These are phyloP conservation scores for Physella acuta DNA, from an alignment of 1,140 invertebrate species.

Conservation along the genomic window DNA sequence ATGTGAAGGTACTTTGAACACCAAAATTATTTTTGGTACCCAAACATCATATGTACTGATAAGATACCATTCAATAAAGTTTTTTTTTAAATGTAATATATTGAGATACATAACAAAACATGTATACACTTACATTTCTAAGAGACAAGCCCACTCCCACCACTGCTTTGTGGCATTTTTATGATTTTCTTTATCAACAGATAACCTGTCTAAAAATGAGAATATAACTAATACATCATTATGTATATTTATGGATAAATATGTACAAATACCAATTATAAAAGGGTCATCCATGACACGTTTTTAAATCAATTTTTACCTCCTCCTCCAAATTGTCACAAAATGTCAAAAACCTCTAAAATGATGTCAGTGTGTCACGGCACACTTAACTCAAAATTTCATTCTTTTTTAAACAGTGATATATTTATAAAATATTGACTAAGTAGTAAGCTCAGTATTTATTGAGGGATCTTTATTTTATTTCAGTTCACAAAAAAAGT, in stretches of 20 bases:
- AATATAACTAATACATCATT: not conserved
- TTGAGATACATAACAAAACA: not conserved
- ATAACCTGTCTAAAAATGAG: not conserved
- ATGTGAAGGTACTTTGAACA: not conserved
- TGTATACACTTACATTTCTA: constrained; percentile 2
- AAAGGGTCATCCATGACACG: too few species aligned
- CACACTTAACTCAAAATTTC: too few species aligned
- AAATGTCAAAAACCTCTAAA: too few species aligned
- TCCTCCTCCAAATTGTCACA: too few species aligned
- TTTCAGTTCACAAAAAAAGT: not conserved
- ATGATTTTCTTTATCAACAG: not conserved
- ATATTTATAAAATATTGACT: too few species aligned
- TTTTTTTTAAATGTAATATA: not conserved
- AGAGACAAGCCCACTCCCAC: constrained; percentile 17
- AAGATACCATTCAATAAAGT: not conserved
- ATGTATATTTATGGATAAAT: not conserved
- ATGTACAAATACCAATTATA: too few species aligned
- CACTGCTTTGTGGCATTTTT: not conserved
- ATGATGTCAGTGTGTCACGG: too few species aligned
- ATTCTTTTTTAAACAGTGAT: too few species aligned
- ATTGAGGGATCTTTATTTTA: too few species aligned
- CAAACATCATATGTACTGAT: not conserved
- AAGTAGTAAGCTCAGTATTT: too few species aligned
- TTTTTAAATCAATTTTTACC: too few species aligned
- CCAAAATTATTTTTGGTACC: not conserved